Percentiles rank a stretch among this genome's conserved stretches.
Conservation (phyloP, 2,888 invertebrate species). For the Mesorhabditis spiculigera region DNA sequence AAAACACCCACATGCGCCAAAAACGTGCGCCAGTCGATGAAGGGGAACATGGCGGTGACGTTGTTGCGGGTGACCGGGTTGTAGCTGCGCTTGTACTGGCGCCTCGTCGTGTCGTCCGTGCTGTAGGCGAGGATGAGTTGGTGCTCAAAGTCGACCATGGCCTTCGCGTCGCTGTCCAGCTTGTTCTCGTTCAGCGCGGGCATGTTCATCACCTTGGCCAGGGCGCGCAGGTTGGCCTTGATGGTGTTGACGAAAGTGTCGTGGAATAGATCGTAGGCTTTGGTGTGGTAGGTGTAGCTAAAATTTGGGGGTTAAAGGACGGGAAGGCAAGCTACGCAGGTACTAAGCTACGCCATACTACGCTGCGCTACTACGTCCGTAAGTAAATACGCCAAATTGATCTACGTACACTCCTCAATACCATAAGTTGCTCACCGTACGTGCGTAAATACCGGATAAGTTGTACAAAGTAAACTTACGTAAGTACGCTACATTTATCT, state of each 20-base stretch:
- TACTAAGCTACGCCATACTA: too few relatives aligned
- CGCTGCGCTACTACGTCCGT: too few relatives aligned
- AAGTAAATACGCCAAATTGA: too few relatives aligned
- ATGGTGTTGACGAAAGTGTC: conserved; percentile 13
- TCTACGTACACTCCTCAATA: too few relatives aligned
- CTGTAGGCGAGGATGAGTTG: conserved; percentile 35
- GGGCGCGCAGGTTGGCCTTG: conserved; percentile 19
- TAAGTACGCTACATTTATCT: too few relatives aligned
- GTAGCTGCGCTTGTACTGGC: conserved; percentile 41
- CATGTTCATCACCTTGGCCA: conserved; percentile 22
- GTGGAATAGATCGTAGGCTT: conserved; percentile 27
- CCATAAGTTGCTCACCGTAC: too few relatives aligned
- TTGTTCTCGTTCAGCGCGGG: conserved; percentile 22
- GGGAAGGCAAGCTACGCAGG: too few relatives aligned
- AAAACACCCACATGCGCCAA: conserved; percentile 17
- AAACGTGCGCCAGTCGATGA: conserved; percentile 29
- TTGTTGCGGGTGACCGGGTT: conserved; percentile 33
- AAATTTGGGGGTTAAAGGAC: not conserved
- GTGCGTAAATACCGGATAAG: too few relatives aligned
- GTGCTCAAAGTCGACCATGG: conserved; percentile 42
- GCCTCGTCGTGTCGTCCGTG: conserved; percentile 39
- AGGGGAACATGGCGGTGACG: conserved; percentile 12
- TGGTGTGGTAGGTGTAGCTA: conserved; percentile 34
- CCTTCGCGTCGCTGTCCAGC: conserved; percentile 27
- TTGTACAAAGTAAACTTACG: too few relatives aligned